Percentiles rank a stretch among this genome's conserved stretches.
phyloP scores from a whole-genome alignment of 2,888 invertebrate genomes.

The Eucriotettix oculatus region DNA sequence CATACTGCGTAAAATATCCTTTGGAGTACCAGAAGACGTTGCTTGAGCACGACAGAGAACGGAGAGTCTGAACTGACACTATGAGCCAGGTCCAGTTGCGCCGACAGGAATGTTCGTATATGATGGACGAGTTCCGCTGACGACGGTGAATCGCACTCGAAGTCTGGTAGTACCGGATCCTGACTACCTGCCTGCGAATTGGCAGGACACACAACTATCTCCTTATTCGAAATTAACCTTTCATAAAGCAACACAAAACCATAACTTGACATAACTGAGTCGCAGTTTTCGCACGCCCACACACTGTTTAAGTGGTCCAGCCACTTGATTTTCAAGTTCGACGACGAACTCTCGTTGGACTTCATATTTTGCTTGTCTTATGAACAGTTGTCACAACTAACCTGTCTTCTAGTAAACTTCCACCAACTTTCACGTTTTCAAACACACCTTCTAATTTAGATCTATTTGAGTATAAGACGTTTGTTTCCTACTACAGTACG shows the following conservation, averaged over 20 bases:
- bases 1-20: conserved; percentile 38
- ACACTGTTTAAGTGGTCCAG: conserved; percentile 37
- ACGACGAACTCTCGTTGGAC: not conserved
- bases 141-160: conserved; percentile 32
- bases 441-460: too few relatives aligned
- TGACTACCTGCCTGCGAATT: conserved; percentile 1
- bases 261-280: conserved; percentile 33
- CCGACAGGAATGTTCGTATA: conserved; percentile 30
- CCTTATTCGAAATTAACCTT: conserved; percentile 34
- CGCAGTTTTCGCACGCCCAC: conserved; percentile 40
- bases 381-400: too few relatives aligned
- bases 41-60: conserved; percentile 36
- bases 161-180: conserved; percentile 28
- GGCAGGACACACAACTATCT: conserved; percentile 22
- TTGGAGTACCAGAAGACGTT: conserved; percentile 36
- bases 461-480: too few relatives aligned
- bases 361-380: too few relatives aligned
- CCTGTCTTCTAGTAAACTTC: too few relatives aligned
- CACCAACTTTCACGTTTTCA: too few relatives aligned
- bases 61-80: conserved; percentile 36
- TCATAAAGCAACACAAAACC: conserved; percentile 34
- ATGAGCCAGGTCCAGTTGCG: conserved; percentile 35
- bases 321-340: conserved; percentile 29
- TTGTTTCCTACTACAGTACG: too few relatives aligned
- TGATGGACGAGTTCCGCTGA: conserved; percentile 34